Evolutionary conservation across 2,797 vertebrate genomes (phyloP), one percentile per base, ranked within the genome.

Genomic region (Lithobates pipiens): DNA sequence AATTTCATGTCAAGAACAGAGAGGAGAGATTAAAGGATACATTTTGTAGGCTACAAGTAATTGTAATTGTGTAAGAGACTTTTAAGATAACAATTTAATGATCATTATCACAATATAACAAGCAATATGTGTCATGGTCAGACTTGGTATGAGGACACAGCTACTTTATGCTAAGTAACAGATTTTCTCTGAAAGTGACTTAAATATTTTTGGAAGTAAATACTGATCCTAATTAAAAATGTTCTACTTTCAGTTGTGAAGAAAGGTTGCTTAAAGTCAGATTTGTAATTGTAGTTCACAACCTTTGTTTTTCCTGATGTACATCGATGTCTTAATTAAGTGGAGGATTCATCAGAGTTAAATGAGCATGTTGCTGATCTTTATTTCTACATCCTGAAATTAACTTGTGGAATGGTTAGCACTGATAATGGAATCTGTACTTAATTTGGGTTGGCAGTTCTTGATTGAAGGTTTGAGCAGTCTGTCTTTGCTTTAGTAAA

Each of bases 11-110:
- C 44, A 71, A 67, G 67, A 70, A 10, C 18, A 36, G 32, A 69
- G 25, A 80, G 9, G 18, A 70, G 68, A 80, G 44, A 80, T 54
- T 39, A 80, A 50, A 69, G 42, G 76, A 77, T 77, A 29, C 61
- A 61, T 63, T 23, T 27, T 50, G 39, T 46, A 50, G 27, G 29
- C 42, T 29, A 54, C 29, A 29, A 50, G 77, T 42, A 54, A 11
- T 80, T 50, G 57, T 77, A 21, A 67, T 67, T 44, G 39, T 34
- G 1, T n/a, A 70, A 70, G 77, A 80, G 42, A 70, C 25, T 70
- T 70, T 79, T 23, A 25, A 70, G 77, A 69, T 70, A 54, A 21
- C 63, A 68, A 80, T 78, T 67, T 42, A 21, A 42, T 27, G n/a
- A 79, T 70, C 44, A 36, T 50, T 80, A 71, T 57, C 29, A 27